Percentiles rank a stretch among this genome's conserved stretches.
Conservation (phyloP, 2,797 vertebrate species). For the Rhodeus uyekii region DNA sequence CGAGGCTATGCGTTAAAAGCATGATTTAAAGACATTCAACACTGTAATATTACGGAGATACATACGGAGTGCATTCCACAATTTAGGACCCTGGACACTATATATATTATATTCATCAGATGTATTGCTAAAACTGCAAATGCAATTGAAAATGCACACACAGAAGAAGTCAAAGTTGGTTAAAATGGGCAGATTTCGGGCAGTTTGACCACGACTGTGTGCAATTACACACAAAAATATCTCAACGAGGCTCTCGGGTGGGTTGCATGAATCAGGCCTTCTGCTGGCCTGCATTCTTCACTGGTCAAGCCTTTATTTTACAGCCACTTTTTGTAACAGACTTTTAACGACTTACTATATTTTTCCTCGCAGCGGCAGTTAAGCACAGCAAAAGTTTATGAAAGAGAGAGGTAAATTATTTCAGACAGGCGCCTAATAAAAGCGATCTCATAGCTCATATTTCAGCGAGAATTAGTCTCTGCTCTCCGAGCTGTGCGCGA, state of each 20-base stretch:
- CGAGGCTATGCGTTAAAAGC: no score
- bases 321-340: constrained; percentile 41
- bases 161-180: neutral
- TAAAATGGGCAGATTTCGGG: neutral
- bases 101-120: no score
- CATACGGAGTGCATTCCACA: no score
- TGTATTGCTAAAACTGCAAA: no score
- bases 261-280: constrained; percentile 21
- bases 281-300: constrained; percentile 17
- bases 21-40: no score
- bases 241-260: neutral
- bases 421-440: constrained; percentile 43
- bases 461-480: constrained; percentile 18
- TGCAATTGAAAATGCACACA: neutral
- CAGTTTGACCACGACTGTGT: neutral
- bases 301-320: constrained; percentile 33
- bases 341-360: constrained; percentile 44
- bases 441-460: constrained; percentile 22
- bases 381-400: constrained; percentile 59
- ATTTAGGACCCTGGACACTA: no score
- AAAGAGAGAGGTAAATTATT: constrained; percentile 50
- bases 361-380: constrained; percentile 50
- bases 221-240: neutral
- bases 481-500: neutral
- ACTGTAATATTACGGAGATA: no score